These are phyloP conservation scores for Callimorpha dominula DNA, from an alignment of 2,888 invertebrate genomes.

Conservation along the genomic window DNA sequence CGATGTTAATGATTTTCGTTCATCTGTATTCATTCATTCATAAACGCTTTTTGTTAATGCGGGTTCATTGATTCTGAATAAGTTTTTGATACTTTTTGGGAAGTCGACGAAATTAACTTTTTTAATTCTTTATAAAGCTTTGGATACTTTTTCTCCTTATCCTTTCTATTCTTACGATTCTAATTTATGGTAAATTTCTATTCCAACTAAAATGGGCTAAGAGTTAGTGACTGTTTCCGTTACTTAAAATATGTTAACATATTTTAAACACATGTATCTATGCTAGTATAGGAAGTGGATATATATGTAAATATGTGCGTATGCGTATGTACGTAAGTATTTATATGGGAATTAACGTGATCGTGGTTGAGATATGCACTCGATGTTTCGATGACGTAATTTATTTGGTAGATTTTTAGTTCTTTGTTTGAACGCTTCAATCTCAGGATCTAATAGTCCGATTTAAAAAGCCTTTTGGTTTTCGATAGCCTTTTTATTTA, in stretches of 20 bases:
- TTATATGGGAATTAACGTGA: no score
- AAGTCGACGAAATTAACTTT: not conserved
- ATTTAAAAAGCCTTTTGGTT: not conserved
- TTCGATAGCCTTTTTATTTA: no score
- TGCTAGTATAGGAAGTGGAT: no score
- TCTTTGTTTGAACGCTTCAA: not conserved
- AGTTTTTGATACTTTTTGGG: not conserved
- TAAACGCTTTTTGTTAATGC: not conserved
- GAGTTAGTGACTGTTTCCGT: not conserved
- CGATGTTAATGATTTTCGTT: slow-evolving; percentile 4
- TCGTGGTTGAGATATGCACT: no score
- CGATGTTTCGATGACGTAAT: not conserved
- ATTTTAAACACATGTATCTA: not conserved
- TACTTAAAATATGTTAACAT: not conserved
- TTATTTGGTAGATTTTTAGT: no score
- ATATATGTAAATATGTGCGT: no score
- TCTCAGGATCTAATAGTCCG: no score
- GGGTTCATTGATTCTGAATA: not conserved
- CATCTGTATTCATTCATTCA: slow-evolving; percentile 1
- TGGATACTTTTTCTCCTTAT: not conserved
- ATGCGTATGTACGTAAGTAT: not conserved
- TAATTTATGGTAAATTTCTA: no score
- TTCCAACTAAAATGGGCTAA: not conserved
- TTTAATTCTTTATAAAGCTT: not conserved
- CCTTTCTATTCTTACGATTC: not conserved